Evolutionary conservation across 2,888 invertebrate genomes (phyloP), one percentile per base, ranked within the genome.

Genomic region (Dione juno): DNA sequence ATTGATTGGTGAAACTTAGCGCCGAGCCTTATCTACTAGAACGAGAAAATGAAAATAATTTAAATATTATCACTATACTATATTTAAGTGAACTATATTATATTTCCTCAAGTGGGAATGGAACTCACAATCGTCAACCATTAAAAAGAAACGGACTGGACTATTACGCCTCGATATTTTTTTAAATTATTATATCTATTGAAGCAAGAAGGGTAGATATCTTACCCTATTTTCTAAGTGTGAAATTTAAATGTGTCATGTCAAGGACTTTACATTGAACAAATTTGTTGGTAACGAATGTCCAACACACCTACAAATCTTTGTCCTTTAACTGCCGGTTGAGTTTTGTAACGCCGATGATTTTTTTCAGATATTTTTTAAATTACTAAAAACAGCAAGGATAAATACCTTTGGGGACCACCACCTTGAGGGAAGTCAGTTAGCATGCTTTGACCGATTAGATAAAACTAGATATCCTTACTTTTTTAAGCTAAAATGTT

Each of bases 271-370:
- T 76, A 88, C 84, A 87, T 87, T 82, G 76, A 76, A 79, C 74
- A 81, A 87, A 88, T 88, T 87, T 80, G 86, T 84, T 87, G 82
- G 80, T 87, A 87, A 88, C 87, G 84, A 84, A 83, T 80, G 76
- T 72, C 76, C 45, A 76, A 66, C 82, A 86, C 87, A 84, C 85
- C 86, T 74, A 75, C 72, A 8, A 41, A 28, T 48, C 65, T 79
- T 76, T 72, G 73, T 71, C 35, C 63, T 21, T 48, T 8, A 45
- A 45, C 14, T 57, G 53, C 66, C 50, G 67, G 57, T 74, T 68
- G 66, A 65, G 71, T 57, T 66, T 35, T 21, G 28, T n/a, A 61
- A 28, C 21, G n/a, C 14, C 43, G 43, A 61, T n/a, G 3, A 28
- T 43, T 28, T 59, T n/a, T 21, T 41, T 57, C 10, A n/a, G 6